phyloP scores from a whole-genome alignment of 2,113 vertebrate species.

The Pachyramphus minor region DNA sequence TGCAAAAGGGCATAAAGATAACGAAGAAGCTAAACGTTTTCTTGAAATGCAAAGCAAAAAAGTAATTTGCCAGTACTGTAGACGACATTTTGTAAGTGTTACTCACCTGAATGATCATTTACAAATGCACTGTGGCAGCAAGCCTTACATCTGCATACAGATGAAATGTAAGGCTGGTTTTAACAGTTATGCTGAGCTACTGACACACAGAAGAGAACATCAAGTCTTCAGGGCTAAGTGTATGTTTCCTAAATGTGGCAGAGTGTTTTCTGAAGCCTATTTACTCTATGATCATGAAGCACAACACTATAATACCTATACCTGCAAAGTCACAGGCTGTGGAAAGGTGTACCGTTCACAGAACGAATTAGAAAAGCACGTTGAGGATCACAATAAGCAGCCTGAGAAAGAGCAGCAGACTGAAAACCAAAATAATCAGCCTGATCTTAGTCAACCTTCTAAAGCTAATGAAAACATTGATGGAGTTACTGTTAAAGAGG shows the following conservation, averaged over 20 bases:
- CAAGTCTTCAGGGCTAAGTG: slow-evolving; percentile 88
- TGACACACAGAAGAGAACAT: slow-evolving; percentile 89
- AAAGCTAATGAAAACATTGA: slow-evolving; percentile 32
- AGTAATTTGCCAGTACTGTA: slow-evolving; percentile 96
- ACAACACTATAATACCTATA: slow-evolving; percentile 95
- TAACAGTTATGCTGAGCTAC: slow-evolving; percentile 87
- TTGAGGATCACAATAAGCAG: slow-evolving; percentile 74
- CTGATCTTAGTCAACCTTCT: slow-evolving; percentile 34
- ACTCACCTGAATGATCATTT: slow-evolving; percentile 94
- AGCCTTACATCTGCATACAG: slow-evolving; percentile 96
- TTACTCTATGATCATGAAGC: slow-evolving; percentile 96
- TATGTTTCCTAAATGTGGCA: slow-evolving; percentile 95
- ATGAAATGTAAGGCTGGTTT: slow-evolving; percentile 95
- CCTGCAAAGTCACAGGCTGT: slow-evolving; percentile 85
- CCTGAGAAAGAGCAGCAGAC: slow-evolving; percentile 46
- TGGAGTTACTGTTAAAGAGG: slow-evolving; percentile 53
- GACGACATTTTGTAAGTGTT: slow-evolving; percentile 91
- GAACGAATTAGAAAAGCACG: slow-evolving; percentile 85
- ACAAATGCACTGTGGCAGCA: slow-evolving; percentile 93
- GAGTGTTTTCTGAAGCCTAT: slow-evolving; percentile 90
- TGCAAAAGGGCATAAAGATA: slow-evolving; percentile 87
- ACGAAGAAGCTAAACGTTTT: slow-evolving; percentile 90
- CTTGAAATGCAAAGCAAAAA: slow-evolving; percentile 96
- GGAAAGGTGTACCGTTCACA: slow-evolving; percentile 91
- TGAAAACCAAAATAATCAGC: slow-evolving; percentile 42